phyloP scores from a whole-genome alignment of 2,888 invertebrate species.

The Ennomos fuscantarius region DNA sequence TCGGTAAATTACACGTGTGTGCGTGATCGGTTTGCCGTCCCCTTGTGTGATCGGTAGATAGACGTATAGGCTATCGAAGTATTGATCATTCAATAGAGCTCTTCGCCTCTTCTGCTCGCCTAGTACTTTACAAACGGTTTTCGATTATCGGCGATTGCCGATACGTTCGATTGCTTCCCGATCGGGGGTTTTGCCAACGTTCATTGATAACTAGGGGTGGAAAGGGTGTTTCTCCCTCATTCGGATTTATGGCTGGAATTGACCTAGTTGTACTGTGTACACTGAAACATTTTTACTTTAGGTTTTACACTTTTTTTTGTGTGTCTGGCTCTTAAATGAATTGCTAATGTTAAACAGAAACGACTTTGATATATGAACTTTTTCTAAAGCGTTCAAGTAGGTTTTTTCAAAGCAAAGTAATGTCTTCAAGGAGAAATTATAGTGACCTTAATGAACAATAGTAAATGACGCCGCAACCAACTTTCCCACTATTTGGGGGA shows the following conservation, averaged over 20 bases:
- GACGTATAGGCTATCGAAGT: constrained; percentile 43
- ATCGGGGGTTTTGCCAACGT: constrained; percentile 13
- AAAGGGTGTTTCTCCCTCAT: not conserved
- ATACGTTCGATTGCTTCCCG: constrained; percentile 59
- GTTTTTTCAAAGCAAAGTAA: no score
- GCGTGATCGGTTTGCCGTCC: constrained; percentile 18
- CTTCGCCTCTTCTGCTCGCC: constrained; percentile 55
- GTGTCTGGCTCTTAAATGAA: no score
- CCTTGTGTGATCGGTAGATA: constrained; percentile 33
- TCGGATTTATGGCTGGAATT: not conserved
- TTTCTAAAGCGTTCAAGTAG: no score
- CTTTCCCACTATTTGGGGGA: no score
- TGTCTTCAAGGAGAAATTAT: no score
- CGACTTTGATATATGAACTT: no score
- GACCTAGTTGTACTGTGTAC: not conserved
- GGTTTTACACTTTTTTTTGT: no score
- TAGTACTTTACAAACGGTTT: constrained; percentile 79
- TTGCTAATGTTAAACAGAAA: no score
- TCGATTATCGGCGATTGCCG: constrained; percentile 79
- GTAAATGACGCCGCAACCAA: no score
- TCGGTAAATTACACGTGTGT: constrained; percentile 21
- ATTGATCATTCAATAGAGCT: constrained; percentile 77
- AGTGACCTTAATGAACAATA: no score
- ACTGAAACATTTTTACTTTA: constrained; percentile 1
- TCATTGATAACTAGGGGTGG: constrained; percentile 9